phyloP scores from a whole-genome alignment of 2,888 invertebrate species.

The Drosophila mulleri region DNA sequence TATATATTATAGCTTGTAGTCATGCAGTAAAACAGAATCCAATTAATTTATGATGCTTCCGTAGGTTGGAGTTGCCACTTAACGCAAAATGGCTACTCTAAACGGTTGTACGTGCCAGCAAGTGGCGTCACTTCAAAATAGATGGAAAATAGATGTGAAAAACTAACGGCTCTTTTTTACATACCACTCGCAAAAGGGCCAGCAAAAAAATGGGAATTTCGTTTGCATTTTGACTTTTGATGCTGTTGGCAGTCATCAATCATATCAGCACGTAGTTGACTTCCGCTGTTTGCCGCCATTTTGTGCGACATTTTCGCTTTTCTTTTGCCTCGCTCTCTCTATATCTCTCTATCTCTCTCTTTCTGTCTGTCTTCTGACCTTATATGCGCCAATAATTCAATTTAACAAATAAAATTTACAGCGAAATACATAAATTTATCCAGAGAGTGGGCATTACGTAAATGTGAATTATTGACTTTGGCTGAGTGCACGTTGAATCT shows the following conservation, averaged over 20 bases:
- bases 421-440: constrained; percentile 28
- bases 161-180: constrained; percentile 1
- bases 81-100: not conserved
- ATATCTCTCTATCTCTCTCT: constrained; percentile 8
- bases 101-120: not conserved
- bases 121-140: constrained; percentile 1
- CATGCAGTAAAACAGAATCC: not conserved
- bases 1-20: not conserved
- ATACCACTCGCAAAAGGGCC: not conserved
- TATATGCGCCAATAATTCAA: constrained; percentile 42
- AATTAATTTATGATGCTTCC: constrained; percentile 8
- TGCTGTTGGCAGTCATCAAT: constrained; percentile 47
- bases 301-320: constrained; percentile 44
- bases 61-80: constrained; percentile 20
- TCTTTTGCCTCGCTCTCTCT: constrained; percentile 1
- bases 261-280: constrained; percentile 45
- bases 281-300: constrained; percentile 48
- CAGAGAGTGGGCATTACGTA: constrained; percentile 7
- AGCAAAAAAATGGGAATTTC: constrained; percentile 4
- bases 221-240: constrained; percentile 21
- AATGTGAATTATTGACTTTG: constrained; percentile 13
- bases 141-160: not conserved
- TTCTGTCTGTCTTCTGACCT: not conserved
- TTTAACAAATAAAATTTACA: constrained; percentile 47
- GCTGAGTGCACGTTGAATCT: constrained; percentile 6